Evolutionary conservation across 2,113 vertebrate genomes (phyloP).

Genomic region (Pelecanus crispus): DNA sequence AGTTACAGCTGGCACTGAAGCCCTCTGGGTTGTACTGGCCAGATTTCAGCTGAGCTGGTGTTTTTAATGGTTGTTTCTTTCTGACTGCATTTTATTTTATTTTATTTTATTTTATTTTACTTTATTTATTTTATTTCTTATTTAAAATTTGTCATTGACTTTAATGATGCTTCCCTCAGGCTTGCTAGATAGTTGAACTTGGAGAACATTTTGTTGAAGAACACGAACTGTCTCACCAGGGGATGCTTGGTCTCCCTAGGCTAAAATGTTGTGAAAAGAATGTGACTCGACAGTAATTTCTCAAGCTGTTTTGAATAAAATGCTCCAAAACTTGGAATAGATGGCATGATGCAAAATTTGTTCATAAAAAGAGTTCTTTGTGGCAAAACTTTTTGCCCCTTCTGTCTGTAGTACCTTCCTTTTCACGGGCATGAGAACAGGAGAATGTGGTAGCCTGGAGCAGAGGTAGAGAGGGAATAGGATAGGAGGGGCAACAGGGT

Average conservation of each 20-base stretch:
- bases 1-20: conserved; percentile 5
- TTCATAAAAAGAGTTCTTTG: neutral
- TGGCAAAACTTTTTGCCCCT: neutral
- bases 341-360: neutral
- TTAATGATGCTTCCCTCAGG: conserved; percentile 20
- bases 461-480: neutral
- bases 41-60: conserved; percentile 22
- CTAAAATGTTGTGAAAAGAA: conserved; percentile 40
- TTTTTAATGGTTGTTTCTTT: neutral
- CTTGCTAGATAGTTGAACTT: conserved; percentile 2
- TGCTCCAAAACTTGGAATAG: neutral
- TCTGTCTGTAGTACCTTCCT: neutral
- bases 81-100: neutral
- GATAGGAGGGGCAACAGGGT: neutral
- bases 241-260: neutral
- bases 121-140: neutral
- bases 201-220: conserved; percentile 17
- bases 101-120: neutral
- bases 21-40: neutral
- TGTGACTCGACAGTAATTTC: conserved; percentile 13
- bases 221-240: neutral
- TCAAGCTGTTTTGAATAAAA: conserved; percentile 43
- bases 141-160: conserved; percentile 1
- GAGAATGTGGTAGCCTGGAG: neutral
- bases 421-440: neutral